Evolutionary conservation across 1,140 invertebrate species (phyloP), one percentile per base, ranked within the genome.

Genomic region (Leucophenga varia): DNA sequence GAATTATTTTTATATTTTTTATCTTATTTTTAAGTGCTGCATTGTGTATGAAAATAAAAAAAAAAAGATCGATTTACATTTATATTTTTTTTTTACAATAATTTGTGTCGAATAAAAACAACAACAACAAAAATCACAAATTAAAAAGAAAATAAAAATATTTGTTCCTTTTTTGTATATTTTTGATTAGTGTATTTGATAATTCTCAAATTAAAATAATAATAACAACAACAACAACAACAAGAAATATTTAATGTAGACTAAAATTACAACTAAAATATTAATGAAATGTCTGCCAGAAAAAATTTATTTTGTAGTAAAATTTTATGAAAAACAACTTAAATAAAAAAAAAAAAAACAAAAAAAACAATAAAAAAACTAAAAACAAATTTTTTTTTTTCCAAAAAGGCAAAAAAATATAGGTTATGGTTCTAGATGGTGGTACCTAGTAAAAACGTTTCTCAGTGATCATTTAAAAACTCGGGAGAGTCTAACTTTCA

Each of bases 161-260:
- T n/a, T n/a, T 67, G 63, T 67, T 67, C 63, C 63, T 67, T 67
- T 65, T 67, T 67, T 67, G 63, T 67, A 67, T 67, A 67, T 67
- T 59, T 61, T 67, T 67, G 61, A 50, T 12, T 7, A 30, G 12
- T 30, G 28, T 30, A 30, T 30, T 30, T 30, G 7, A 30, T 30
- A 7, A 30, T 30, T 30, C 12, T 8, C 12, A 30, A 8, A 30
- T 30, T 7, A 12, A 30, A 30, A 12, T 30, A 30, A 30, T 12
- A 7, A 30, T n/a, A n/a, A n/a, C n/a, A n/a, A n/a, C n/a, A n/a
- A n/a, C n/a, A n/a, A n/a, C n/a, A n/a, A n/a, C n/a, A n/a, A n/a
- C n/a, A n/a, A n/a, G n/a, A n/a, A n/a, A n/a, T n/a, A n/a, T n/a
- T n/a, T n/a, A n/a, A n/a, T n/a, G n/a, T n/a, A n/a, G n/a, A n/a